Percentiles rank a stretch among this genome's conserved stretches.
These are phyloP conservation scores for Gambelia wislizenii DNA, from an alignment of 2,797 vertebrate species.

Conservation along the genomic window DNA sequence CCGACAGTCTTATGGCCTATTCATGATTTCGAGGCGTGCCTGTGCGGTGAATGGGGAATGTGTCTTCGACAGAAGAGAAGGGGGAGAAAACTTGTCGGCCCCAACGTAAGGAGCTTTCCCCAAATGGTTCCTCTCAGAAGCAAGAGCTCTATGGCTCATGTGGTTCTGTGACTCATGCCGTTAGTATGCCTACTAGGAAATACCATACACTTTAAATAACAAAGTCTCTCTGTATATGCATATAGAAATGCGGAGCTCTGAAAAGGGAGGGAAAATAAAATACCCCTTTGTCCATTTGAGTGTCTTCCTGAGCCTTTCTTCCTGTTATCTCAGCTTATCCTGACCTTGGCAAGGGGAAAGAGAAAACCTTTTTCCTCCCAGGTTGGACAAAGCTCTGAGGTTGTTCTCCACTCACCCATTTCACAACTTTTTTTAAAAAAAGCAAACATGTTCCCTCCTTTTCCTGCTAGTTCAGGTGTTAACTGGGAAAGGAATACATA, in stretches of 20 bases:
- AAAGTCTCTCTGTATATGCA: not conserved
- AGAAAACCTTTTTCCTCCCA: not conserved
- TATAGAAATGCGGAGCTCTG: not conserved
- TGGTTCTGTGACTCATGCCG: not conserved
- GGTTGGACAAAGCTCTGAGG: not conserved
- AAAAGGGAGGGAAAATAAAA: too few species aligned
- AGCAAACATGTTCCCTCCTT: accelerated
- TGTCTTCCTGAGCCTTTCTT: not conserved
- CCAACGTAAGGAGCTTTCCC: not conserved
- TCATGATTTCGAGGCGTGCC: not conserved
- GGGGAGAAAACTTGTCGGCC: too few species aligned
- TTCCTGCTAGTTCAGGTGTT: not conserved
- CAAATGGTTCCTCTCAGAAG: accelerated
- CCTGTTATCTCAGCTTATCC: not conserved
- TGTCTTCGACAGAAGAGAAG: not conserved
- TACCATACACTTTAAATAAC: not conserved
- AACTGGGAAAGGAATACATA: too few species aligned
- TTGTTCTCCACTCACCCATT: not conserved
- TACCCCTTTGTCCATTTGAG: not conserved
- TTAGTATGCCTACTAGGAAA: not conserved
- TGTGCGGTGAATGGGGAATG: accelerated
- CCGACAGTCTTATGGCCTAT: not conserved
- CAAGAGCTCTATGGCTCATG: not conserved
- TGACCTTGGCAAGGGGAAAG: not conserved
- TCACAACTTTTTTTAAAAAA: not conserved